phyloP scores from a whole-genome alignment of 2,888 invertebrate genomes.

The Drosophila crucigera region DNA sequence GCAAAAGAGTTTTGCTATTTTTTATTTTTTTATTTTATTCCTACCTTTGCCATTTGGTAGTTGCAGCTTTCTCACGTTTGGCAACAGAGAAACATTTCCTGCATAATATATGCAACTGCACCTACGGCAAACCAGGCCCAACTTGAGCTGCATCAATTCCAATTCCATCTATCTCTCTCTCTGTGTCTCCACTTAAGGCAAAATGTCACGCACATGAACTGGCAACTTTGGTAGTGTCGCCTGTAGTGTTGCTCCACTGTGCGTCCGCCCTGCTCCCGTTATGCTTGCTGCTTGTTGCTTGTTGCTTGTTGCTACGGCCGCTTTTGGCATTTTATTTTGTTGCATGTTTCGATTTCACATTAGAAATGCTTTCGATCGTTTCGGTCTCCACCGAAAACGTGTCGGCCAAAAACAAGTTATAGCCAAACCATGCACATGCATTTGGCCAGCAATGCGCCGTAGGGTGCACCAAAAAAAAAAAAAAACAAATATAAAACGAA shows the following conservation, averaged over 20 bases:
- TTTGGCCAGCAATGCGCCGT: conserved; percentile 47
- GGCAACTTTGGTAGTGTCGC: conserved; percentile 54
- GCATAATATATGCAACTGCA: conserved; percentile 57
- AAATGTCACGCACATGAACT: conserved; percentile 76
- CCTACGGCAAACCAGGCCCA: conserved; percentile 51
- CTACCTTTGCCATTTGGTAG: conserved; percentile 74
- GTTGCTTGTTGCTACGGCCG: conserved; percentile 35
- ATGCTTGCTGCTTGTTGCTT: conserved; percentile 38
- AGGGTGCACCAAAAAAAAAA: conserved; percentile 42
- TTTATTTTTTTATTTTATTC: not conserved
- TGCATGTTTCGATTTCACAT: conserved; percentile 82
- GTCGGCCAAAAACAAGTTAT: conserved; percentile 68
- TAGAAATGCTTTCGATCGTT: conserved; percentile 80
- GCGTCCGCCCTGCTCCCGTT: conserved; percentile 35
- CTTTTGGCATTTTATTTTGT: conserved; percentile 72
- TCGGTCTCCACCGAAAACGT: conserved; percentile 63
- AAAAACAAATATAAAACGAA: conserved; percentile 13
- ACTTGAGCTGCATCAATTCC: conserved; percentile 20
- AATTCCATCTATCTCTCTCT: not conserved
- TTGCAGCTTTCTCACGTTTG: conserved; percentile 73
- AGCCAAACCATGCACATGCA: conserved; percentile 75
- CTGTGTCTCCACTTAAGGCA: conserved; percentile 43
- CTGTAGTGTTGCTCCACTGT: conserved; percentile 25
- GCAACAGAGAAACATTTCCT: conserved; percentile 60
- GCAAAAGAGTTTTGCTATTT: conserved; percentile 44